Base-by-base conservation (phyloP, 2,113 vertebrate genomes). In the Orycteropus afer region DNA sequence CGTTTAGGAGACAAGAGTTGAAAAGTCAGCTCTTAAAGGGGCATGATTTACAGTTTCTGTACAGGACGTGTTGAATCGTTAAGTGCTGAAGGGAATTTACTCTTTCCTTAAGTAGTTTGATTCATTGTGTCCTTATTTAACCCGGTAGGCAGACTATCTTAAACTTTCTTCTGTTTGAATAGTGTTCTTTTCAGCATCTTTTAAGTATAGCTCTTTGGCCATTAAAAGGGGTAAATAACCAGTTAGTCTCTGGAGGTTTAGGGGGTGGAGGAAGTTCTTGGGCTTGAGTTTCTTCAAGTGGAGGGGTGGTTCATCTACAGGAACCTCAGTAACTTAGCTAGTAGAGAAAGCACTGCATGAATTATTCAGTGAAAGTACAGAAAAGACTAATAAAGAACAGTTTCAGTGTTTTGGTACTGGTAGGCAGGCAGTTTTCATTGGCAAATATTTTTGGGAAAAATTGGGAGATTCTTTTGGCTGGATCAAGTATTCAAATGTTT, bases 81-180 rank as follows among this genome's bases (percentile, higher is more conserved):
- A 91, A 71, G 80, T 90, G 87, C 67, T 91, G 92, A 96, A 96
- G 71, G 61, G 53, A 11, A 37, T 96, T 84, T 94, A 74, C 34
- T 76, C 37, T 84, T 91, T 91, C 71, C 78, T 86, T 81, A 61
- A 63, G 45, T 45, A 76, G 37, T 57, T 86, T 93, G 79, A 96
- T 91, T 96, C 80, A 90, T 69, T 95, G 61, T 40, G 61, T 90
- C 49, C 49, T 96, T 90, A 86, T 71, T 95, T 93, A 95, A 17
- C 12, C 4, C 14, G 63, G 69, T 49, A 82, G 80, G 45, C 9
- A 25, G 29, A 73, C 25, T 34, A 32, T 83, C 85, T 95, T 88
- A 89, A 95, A 76, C 91, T 95, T 87, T 95, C 95, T 97, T 92
- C 47, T 94, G 61, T 83, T 95, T 89, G 74, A 55, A 85, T 69